A percentile compares a stretch with the other conserved stretches of the same genome.
Conservation (phyloP, 2,888 invertebrate genomes). For the Lutraria lutraria region DNA sequence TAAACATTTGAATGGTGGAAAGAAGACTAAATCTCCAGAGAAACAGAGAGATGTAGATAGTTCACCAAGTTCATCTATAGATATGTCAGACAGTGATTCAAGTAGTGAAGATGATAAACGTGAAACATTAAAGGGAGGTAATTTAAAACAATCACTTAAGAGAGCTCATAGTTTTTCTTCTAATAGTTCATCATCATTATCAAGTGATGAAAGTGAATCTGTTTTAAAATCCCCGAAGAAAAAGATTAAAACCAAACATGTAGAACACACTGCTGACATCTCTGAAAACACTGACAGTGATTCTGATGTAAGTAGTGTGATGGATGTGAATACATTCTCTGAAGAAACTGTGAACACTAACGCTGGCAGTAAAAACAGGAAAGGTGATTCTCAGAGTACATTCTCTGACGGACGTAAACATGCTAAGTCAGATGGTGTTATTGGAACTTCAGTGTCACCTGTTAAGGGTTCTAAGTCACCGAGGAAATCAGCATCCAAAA, state of each 20-base stretch:
- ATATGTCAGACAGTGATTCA: neutral
- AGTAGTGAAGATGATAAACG: neutral
- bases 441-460: neutral
- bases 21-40: neutral
- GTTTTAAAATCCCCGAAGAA: neutral
- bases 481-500: neutral
- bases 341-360: neutral
- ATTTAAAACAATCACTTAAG: neutral
- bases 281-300: neutral
- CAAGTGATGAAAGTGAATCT: constrained; percentile 20
- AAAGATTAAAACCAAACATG: constrained; percentile 25
- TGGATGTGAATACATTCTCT: neutral
- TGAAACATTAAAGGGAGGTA: neutral
- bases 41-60: neutral
- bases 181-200: constrained; percentile 2
- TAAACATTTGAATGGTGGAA: neutral
- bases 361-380: neutral
- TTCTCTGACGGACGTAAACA: too few species aligned
- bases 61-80: neutral
- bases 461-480: neutral
- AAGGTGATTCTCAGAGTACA: neutral
- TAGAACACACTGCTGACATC: neutral
- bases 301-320: neutral
- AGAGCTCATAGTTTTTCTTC: neutral
- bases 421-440: neutral